Conservation (phyloP, 2,113 vertebrate species). For the Antennarius striatus region DNA sequence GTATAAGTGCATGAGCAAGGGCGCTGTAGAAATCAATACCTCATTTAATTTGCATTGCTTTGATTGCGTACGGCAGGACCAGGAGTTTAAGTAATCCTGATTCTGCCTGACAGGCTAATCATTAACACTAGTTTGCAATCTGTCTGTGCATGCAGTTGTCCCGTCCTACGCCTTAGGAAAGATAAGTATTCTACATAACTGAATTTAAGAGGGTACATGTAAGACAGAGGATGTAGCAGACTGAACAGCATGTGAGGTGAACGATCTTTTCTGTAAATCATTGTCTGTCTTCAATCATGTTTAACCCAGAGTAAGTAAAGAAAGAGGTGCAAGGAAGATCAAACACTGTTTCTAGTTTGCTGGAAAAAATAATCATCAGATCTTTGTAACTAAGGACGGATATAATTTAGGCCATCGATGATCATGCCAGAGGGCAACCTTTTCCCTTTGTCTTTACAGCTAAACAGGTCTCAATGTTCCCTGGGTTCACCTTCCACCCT, state of each 20-base stretch:
- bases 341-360: slow-evolving; percentile 68
- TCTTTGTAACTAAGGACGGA: slow-evolving; percentile 69
- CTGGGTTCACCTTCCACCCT: slow-evolving; percentile 31
- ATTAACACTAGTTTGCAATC: slow-evolving; percentile 72
- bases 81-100: slow-evolving; percentile 70
- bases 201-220: slow-evolving; percentile 70
- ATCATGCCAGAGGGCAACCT: slow-evolving; percentile 69
- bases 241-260: slow-evolving; percentile 30
- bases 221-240: slow-evolving; percentile 54
- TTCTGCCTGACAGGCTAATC: slow-evolving; percentile 67
- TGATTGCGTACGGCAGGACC: slow-evolving; percentile 63
- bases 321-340: slow-evolving; percentile 18
- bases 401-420: slow-evolving; percentile 80
- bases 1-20: slow-evolving; percentile 44
- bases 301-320: background rate
- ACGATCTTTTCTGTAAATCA: slow-evolving; percentile 48
- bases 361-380: slow-evolving; percentile 76
- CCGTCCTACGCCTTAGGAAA: slow-evolving; percentile 65
- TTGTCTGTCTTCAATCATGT: slow-evolving; percentile 29
- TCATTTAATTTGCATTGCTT: slow-evolving; percentile 67
- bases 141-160: slow-evolving; percentile 51
- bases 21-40: slow-evolving; percentile 69
- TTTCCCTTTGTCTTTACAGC: slow-evolving; percentile 42
- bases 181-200: slow-evolving; percentile 73
- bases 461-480: slow-evolving; percentile 19